A percentile compares a stretch with the other conserved stretches of the same genome.
These are phyloP conservation scores for Drosophila atroscutellata DNA, from an alignment of 2,888 invertebrate species.

Conservation along the genomic window DNA sequence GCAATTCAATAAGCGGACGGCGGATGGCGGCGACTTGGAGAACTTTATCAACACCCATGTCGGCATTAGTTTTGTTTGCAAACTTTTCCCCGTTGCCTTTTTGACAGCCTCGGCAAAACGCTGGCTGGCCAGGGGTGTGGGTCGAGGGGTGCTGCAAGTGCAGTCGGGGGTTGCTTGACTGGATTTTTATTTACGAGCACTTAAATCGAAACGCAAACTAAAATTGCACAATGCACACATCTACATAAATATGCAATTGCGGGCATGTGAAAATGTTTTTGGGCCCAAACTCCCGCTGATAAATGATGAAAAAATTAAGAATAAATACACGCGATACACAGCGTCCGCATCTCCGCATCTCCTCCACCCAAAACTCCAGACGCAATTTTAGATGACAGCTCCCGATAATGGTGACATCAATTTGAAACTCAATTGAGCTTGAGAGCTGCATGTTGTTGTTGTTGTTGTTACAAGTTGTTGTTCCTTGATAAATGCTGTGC, in stretches of 20 bases:
- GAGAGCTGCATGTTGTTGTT: constrained; percentile 36
- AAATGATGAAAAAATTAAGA: constrained; percentile 77
- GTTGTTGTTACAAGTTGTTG: constrained; percentile 51
- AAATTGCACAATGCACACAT: constrained; percentile 74
- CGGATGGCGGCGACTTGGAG: constrained; percentile 55
- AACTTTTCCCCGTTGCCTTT: constrained; percentile 82
- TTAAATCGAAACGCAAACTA: constrained; percentile 77
- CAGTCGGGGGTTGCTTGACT: constrained; percentile 52
- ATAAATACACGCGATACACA: constrained; percentile 62
- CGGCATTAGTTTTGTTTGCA: constrained; percentile 84
- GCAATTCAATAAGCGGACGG: constrained; percentile 73
- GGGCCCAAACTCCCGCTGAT: constrained; percentile 55
- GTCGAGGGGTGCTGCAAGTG: neutral
- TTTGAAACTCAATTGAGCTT: constrained; percentile 84
- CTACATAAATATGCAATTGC: constrained; percentile 82
- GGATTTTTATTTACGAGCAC: constrained; percentile 79
- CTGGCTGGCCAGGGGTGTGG: constrained; percentile 28
- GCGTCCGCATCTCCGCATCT: neutral
- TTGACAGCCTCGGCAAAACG: constrained; percentile 59
- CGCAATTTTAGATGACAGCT: constrained; percentile 79
- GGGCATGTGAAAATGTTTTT: constrained; percentile 64
- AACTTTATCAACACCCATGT: constrained; percentile 80
- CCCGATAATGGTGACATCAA: constrained; percentile 84
- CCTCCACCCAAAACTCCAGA: constrained; percentile 4
- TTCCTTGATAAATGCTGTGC: constrained; percentile 73